Evolutionary conservation across 2,113 vertebrate genomes (phyloP).

Genomic region (Serinus canaria): DNA sequence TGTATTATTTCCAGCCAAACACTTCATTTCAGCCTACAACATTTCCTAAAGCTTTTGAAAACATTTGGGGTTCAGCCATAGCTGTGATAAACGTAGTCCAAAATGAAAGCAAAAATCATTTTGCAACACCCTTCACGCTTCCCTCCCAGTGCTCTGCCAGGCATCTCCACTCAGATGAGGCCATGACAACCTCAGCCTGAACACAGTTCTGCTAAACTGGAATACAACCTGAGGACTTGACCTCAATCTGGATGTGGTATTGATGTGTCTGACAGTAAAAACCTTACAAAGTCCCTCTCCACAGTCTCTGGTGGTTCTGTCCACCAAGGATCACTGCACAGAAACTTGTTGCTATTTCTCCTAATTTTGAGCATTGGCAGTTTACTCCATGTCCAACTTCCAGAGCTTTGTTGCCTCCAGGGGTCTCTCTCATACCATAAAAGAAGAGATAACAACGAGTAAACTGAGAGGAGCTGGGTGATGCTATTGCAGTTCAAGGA

Average conservation of each 20-base stretch:
- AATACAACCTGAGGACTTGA: neutral
- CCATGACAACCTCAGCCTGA: neutral
- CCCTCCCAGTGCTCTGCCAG: neutral
- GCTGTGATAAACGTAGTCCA: neutral
- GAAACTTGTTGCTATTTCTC: neutral
- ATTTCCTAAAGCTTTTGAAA: neutral
- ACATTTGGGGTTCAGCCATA: neutral
- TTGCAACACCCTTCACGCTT: neutral
- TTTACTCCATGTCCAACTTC: neutral
- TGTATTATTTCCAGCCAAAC: neutral
- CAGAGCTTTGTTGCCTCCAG: neutral
- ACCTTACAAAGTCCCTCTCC: fast-evolving
- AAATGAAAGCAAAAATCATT: neutral
- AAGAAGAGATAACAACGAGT: neutral
- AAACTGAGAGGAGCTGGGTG: neutral
- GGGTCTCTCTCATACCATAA: neutral
- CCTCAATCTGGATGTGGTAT: neutral
- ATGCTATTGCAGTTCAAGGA: neutral
- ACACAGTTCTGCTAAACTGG: neutral
- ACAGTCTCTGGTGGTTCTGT: neutral
- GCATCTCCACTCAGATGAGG: neutral
- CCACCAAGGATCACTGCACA: neutral
- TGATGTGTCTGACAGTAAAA: neutral
- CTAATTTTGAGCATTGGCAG: neutral
- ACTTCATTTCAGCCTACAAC: neutral